Base-by-base conservation (phyloP, 2,888 invertebrate genomes). In the Melangyna quadrimaculata region DNA sequence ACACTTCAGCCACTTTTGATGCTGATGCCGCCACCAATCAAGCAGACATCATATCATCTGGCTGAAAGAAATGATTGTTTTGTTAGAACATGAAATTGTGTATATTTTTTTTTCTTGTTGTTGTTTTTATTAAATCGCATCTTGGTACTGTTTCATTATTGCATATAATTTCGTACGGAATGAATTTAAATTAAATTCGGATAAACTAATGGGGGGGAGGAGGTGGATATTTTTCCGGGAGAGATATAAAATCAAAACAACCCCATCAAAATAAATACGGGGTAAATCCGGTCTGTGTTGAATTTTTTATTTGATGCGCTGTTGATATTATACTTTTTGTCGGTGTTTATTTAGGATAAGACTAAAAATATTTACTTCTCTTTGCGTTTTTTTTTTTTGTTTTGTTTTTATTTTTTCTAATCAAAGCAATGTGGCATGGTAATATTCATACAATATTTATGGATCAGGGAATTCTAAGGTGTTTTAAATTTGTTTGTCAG, bases 241-340 rank as follows among this genome's bases (percentile, higher is more conserved):
- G 57, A 59, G 14, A 59, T 22, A 19, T 22, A 53, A 75, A 80
- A 75, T 75, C 53, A 48, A 71, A 75, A 63, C 63, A 67, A 27
- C 40, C 27, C 63, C 69, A 75, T 80, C 70, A 70, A 80, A 80
- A 80, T 57, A 80, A 80, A 80, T 70, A 80, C 69, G 29, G 24
- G 32, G n/a, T n/a, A 67, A 51, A 79, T 73, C 37, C 61, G 45
- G 75, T 80, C 4, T 45, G 67, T 71, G 51, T 63, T 70, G 75
- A 70, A 53, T 67, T 83, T 78, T 83, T 78, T 78, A 61, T 83
- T 78, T 65, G 40, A 27, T 74, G 73, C 75, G 40, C 35, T 74
- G 73, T 79, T 83, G 83, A 79, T 78, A 70, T 83, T 53, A 51
- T 35, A 63, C 65, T 75, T 79, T 74, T 67, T 63, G 43, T 35